A percentile compares a stretch with the other conserved stretches of the same genome.
These are phyloP conservation scores for Formica selysi DNA, from an alignment of 1,140 invertebrate species.

Conservation along the genomic window DNA sequence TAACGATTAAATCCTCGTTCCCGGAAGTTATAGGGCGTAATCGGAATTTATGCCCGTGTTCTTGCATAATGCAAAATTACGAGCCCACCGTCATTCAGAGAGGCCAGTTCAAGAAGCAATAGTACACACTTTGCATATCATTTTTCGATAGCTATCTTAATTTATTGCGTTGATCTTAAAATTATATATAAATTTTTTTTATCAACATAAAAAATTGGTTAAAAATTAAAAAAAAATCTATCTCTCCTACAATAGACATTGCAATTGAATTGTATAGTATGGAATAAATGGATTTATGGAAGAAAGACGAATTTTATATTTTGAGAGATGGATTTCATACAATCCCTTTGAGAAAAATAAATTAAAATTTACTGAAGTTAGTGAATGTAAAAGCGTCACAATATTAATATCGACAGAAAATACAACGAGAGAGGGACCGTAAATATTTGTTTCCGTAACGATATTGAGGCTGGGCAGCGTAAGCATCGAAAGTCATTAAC, in stretches of 20 bases:
- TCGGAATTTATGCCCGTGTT: constrained; percentile 50
- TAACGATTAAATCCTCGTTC: constrained; percentile 42
- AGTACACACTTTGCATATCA: not conserved
- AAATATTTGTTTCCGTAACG: constrained; percentile 27
- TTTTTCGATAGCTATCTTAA: not conserved
- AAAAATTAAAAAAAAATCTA: too few species aligned
- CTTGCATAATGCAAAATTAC: constrained; percentile 33
- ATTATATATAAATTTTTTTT: too few species aligned
- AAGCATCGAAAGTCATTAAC: constrained; percentile 43
- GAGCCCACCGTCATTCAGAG: not conserved
- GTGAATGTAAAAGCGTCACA: not conserved
- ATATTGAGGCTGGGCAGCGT: not conserved
- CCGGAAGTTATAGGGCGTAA: constrained; percentile 44
- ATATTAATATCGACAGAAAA: not conserved
- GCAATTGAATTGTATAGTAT: too few species aligned
- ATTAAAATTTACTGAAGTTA: not conserved
- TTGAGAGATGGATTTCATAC: too few species aligned
- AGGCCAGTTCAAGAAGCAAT: not conserved
- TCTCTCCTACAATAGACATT: too few species aligned
- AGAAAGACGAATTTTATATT: too few species aligned
- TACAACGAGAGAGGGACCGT: too few species aligned
- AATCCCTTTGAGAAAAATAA: too few species aligned
- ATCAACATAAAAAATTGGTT: too few species aligned
- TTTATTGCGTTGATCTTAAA: not conserved
- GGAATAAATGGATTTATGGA: too few species aligned